These are phyloP conservation scores for Patella ulyssiponensis DNA, from an alignment of 2,888 invertebrate genomes.

Conservation along the genomic window DNA sequence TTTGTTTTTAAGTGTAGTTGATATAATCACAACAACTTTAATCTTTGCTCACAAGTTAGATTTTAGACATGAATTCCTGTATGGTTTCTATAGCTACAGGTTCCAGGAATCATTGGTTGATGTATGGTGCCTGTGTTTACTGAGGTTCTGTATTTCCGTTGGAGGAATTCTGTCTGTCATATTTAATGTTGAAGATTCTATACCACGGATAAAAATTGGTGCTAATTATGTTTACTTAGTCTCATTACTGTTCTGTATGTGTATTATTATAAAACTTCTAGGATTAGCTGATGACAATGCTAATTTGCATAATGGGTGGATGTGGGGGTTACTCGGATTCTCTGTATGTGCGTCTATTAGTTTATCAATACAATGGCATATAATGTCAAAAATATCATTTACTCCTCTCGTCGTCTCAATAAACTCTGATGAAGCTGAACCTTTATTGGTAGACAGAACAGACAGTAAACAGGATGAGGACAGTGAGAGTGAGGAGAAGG, in stretches of 20 bases:
- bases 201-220: conserved; percentile 36
- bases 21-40: conserved; percentile 39
- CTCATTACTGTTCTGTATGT: conserved; percentile 40
- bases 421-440: conserved; percentile 37
- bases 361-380: conserved; percentile 40
- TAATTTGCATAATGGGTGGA: conserved; percentile 43
- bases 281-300: conserved; percentile 43
- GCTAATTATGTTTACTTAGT: conserved; percentile 27
- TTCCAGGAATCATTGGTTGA: conserved; percentile 51
- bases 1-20: conserved; percentile 28
- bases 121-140: conserved; percentile 48
- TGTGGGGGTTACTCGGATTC: conserved; percentile 54
- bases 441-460: conserved; percentile 28
- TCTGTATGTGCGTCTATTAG: conserved; percentile 39
- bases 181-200: conserved; percentile 34
- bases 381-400: conserved; percentile 38
- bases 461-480: conserved; percentile 31
- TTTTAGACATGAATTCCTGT: conserved; percentile 37
- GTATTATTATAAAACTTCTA: conserved; percentile 51
- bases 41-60: conserved; percentile 47
- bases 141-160: conserved; percentile 42
- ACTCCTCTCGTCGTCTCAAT: neutral
- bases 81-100: conserved; percentile 35
- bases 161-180: conserved; percentile 45
- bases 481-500: conserved; percentile 25